Evolutionary conservation across 2,888 invertebrate genomes (phyloP), one percentile per base, ranked within the genome.

Genomic region (Nudaria mundana): DNA sequence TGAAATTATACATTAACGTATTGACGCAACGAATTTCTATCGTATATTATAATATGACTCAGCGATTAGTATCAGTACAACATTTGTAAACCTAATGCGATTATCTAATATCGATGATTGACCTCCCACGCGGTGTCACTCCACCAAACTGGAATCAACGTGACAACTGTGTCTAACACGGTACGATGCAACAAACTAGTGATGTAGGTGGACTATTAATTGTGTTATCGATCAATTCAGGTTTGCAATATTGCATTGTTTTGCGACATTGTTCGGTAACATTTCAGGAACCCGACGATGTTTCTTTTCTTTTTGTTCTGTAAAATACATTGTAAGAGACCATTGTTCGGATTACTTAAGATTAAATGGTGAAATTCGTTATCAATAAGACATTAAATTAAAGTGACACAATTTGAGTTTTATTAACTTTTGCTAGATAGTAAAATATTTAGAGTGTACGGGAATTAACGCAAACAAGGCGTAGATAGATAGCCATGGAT

Each of bases 21-120:
- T 1, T 72, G 63, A 66, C 52, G 65, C 66, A 73, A 72, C 60
- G n/a, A 28, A n/a, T n/a, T 7, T 20, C 7, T 28, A 14, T 28
- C 28, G n/a, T 28, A 13, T n/a, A n/a, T 63, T 61, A 55, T 61
- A 69, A 66, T n/a, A 66, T 76, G 78, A 76, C 64, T 76, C 76
- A 77, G 76, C 57, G 59, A 62, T 61, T 64, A 54, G 63, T 68
- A 71, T 76, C 68, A 66, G 61, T 68, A 64, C 61, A 66, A 74
- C 77, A 75, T 77, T 76, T 79, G 76, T 79, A 67, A 73, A 71
- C 55, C 66, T 74, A 78, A 79, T 76, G 68, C 71, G 71, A 78
- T 83, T 85, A 85, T 83, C 81, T 80, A 83, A 83, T 79, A 80
- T 78, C 81, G 75, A 76, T 82, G 76, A 68, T 67, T 42, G 70